Conservation (phyloP, 2,888 invertebrate genomes). For the Caenorhabditis sp. region DNA sequence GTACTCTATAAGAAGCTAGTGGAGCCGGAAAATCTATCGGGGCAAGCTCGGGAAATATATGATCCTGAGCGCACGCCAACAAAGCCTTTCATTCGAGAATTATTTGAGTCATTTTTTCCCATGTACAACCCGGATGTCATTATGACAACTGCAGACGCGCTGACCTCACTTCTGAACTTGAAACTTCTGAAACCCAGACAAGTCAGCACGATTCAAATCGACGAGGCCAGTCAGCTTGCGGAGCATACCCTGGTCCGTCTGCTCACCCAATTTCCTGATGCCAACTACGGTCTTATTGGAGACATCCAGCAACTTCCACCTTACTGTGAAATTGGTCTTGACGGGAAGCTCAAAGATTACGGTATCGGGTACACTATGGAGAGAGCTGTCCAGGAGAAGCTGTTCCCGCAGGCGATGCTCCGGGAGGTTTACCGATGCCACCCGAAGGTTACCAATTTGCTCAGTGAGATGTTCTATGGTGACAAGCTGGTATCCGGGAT, state of each 20-base stretch:
- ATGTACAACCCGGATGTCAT: constrained; percentile 17
- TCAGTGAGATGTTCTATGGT: constrained; percentile 18
- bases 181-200: neutral
- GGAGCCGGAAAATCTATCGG: neutral
- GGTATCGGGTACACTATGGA: constrained; percentile 39
- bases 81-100: too few relatives aligned
- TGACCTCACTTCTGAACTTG: neutral
- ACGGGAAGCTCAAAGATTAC: constrained; percentile 21
- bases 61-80: too few relatives aligned
- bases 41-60: neutral
- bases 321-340: constrained; percentile 4
- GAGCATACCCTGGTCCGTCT: constrained; percentile 12
- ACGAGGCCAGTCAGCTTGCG: constrained; percentile 27
- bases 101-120: neutral
- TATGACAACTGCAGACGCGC: constrained; percentile 6
- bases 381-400: neutral
- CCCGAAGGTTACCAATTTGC: neutral
- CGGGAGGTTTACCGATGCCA: constrained; percentile 29
- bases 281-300: constrained; percentile 14
- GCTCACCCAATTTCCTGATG: neutral
- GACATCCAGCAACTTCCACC: constrained; percentile 28
- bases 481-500: neutral
- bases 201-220: constrained; percentile 19
- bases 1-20: neutral
- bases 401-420: constrained; percentile 19